Evolutionary conservation across 2,113 vertebrate species (phyloP).

Genomic region (Propithecus coquereli): DNA sequence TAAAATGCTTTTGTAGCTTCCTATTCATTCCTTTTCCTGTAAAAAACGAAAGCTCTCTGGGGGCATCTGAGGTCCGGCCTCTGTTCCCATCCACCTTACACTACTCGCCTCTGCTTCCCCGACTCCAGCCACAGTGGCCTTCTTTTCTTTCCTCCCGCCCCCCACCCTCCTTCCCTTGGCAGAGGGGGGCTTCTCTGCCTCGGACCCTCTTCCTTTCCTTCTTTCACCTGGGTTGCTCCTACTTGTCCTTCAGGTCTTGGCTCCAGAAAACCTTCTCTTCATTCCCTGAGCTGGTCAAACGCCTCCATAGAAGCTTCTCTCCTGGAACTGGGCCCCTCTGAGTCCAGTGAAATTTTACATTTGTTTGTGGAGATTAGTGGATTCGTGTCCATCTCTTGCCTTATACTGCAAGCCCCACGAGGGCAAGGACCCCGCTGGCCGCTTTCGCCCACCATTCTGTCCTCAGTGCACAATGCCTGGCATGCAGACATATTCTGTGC

Average conservation of each 20-base stretch:
- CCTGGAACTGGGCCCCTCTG: fast-evolving
- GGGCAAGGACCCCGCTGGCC: background rate
- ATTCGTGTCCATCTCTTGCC: background rate
- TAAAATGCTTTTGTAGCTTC: background rate
- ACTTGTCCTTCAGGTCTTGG: background rate
- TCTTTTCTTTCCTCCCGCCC: background rate
- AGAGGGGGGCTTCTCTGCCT: background rate
- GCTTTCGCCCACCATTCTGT: background rate
- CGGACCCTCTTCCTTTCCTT: background rate
- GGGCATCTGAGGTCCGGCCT: background rate
- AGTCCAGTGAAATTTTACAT: background rate
- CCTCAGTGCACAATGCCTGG: background rate
- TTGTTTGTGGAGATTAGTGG: background rate
- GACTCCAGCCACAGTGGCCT: background rate
- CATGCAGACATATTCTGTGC: fast-evolving
- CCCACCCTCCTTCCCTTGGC: background rate
- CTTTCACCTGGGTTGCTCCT: background rate
- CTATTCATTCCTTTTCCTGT: background rate
- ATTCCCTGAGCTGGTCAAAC: background rate
- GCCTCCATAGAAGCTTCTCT: fast-evolving
- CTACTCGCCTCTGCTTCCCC: background rate
- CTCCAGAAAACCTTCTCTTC: background rate
- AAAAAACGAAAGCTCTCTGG: background rate
- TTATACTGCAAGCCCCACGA: fast-evolving
- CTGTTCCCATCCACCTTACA: background rate